Conservation (phyloP, 1,140 invertebrate genomes). For the Caenorhabditis inopinata region DNA sequence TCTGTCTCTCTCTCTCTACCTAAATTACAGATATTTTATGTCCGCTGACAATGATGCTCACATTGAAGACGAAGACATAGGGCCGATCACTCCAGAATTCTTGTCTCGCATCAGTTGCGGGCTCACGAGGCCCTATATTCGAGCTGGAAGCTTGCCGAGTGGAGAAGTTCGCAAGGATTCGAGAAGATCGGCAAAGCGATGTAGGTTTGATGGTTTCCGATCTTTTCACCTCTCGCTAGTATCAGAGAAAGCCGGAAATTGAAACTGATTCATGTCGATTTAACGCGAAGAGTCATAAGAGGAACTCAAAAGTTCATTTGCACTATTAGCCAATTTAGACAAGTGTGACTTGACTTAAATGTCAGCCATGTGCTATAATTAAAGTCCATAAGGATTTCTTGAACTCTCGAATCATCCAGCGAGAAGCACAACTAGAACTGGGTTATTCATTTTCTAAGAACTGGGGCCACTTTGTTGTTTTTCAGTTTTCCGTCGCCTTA, state of each 20-base stretch:
- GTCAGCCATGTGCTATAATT: too few relatives aligned
- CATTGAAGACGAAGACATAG: background rate
- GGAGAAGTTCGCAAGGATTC: background rate
- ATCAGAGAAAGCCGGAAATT: background rate
- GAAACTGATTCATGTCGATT: background rate
- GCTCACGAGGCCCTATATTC: background rate
- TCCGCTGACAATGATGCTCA: too few relatives aligned
- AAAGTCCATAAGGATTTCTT: too few relatives aligned
- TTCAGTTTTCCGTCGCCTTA: too few relatives aligned
- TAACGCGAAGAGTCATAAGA: background rate
- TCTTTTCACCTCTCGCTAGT: too few relatives aligned
- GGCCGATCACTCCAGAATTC: background rate
- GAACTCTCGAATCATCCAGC: too few relatives aligned
- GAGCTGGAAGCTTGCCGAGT: background rate
- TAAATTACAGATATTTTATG: too few relatives aligned
- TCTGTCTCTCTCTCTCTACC: too few relatives aligned
- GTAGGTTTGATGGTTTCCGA: background rate
- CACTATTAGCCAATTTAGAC: background rate
- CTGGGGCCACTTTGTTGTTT: too few relatives aligned
- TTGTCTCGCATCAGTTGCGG: background rate
- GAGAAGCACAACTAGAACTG: too few relatives aligned
- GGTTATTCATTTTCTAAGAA: too few relatives aligned
- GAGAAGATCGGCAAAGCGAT: background rate
- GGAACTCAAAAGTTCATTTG: background rate
- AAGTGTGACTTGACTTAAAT: background rate